Conservation (phyloP, 2,888 invertebrate species). For the Mechanitis mazaeus region DNA sequence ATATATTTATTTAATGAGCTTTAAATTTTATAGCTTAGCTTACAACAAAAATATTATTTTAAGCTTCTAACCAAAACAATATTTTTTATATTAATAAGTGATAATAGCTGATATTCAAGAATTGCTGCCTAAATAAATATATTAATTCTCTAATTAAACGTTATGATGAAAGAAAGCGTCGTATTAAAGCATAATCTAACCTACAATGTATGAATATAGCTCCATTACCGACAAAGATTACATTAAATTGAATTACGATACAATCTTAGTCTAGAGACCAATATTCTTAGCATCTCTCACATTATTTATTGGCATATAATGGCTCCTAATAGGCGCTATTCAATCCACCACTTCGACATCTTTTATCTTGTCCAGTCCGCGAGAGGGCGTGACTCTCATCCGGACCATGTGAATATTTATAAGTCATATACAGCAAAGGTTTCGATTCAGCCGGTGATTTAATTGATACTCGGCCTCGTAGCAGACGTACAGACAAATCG, state of each 20-base stretch:
- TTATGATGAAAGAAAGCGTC: too few relatives aligned
- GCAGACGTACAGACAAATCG: constrained; percentile 58
- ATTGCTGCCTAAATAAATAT: too few relatives aligned
- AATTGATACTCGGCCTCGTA: constrained; percentile 58
- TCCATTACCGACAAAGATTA: constrained; percentile 63
- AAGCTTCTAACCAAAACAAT: too few relatives aligned
- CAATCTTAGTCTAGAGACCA: constrained; percentile 51
- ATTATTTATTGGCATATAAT: constrained; percentile 75
- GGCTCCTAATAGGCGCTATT: constrained; percentile 73
- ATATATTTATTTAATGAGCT: too few relatives aligned
- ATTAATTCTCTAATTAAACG: too few relatives aligned
- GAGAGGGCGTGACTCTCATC: constrained; percentile 44
- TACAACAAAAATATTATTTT: too few relatives aligned
- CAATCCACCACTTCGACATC: constrained; percentile 69
- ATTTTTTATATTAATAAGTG: too few relatives aligned
- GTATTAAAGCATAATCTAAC: constrained; percentile 9
- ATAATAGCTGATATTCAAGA: too few relatives aligned
- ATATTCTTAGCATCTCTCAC: constrained; percentile 62
- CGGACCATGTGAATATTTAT: constrained; percentile 66
- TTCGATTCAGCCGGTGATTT: constrained; percentile 55
- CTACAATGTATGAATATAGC: constrained; percentile 30
- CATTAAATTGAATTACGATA: constrained; percentile 59
- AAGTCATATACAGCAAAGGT: constrained; percentile 51
- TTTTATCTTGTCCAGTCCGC: constrained; percentile 54
- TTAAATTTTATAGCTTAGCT: too few relatives aligned